Evolutionary conservation across 2,888 invertebrate species (phyloP).

Genomic region (Hypsopygia costalis): DNA sequence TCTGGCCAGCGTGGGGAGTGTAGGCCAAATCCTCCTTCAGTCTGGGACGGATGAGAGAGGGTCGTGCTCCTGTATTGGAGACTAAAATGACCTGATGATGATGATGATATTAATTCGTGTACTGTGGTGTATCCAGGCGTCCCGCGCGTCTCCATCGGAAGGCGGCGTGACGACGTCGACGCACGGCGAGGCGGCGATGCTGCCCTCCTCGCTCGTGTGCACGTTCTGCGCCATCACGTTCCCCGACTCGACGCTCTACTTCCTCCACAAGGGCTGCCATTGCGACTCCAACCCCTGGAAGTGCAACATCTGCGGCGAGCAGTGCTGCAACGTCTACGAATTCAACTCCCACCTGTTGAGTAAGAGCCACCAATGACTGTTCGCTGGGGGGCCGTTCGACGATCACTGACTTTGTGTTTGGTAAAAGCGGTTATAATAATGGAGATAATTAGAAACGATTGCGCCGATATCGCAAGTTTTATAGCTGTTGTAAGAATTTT

Average conservation of each 20-base stretch:
- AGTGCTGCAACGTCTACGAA: conserved; percentile 96
- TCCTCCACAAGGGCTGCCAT: conserved; percentile 98
- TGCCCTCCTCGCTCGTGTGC: conserved; percentile 86
- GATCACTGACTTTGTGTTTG: conserved; percentile 49
- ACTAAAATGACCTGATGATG: too few species aligned
- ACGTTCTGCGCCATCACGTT: conserved; percentile 96
- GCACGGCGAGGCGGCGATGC: conserved; percentile 79
- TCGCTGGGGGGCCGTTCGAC: conserved; percentile 73
- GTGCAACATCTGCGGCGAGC: conserved; percentile 98
- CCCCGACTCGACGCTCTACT: conserved; percentile 97
- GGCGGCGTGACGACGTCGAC: conserved; percentile 87
- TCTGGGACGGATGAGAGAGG: too few species aligned
- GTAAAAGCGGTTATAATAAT: conserved; percentile 22
- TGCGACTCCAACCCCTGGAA: conserved; percentile 98
- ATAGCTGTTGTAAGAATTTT: too few species aligned
- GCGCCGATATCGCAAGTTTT: too few species aligned
- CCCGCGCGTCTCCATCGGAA: conserved; percentile 70
- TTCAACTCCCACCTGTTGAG: conserved; percentile 97
- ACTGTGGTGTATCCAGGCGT: too few species aligned
- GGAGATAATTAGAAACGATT: too few species aligned
- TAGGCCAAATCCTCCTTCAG: too few species aligned
- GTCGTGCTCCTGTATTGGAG: too few species aligned
- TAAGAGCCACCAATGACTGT: conserved; percentile 92
- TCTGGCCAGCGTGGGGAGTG: too few species aligned
- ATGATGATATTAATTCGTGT: too few species aligned